Evolutionary conservation across 2,113 vertebrate species (phyloP).

Genomic region (Nanorana parkeri): DNA sequence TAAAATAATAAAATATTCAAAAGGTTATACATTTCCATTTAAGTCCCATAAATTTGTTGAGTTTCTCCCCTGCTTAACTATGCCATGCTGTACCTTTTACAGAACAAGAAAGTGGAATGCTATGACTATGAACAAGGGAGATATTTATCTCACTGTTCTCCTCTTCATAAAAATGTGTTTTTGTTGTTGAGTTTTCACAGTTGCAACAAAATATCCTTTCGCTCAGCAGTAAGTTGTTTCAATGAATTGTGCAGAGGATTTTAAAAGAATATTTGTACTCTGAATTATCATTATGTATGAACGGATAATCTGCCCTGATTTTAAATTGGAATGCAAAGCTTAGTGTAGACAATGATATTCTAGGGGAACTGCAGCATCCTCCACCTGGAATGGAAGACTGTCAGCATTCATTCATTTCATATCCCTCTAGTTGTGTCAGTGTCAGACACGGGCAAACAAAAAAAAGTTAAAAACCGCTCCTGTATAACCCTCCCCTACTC

Average conservation of each 20-base stretch:
- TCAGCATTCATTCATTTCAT: too few species aligned
- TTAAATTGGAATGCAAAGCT: constrained; percentile 9
- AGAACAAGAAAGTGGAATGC: background rate
- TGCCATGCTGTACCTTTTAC: constrained; percentile 31
- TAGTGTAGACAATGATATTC: background rate
- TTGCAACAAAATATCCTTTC: constrained; percentile 20
- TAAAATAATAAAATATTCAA: background rate
- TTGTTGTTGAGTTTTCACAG: constrained; percentile 23
- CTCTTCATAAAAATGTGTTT: constrained; percentile 39
- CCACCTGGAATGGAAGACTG: too few species aligned
- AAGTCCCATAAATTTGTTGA: constrained; percentile 4
- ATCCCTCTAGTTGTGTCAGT: too few species aligned
- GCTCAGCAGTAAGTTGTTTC: constrained; percentile 10
- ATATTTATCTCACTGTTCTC: constrained; percentile 40
- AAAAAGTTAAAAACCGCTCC: too few species aligned
- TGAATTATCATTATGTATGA: constrained; percentile 11
- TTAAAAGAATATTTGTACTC: background rate
- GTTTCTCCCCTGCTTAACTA: constrained; percentile 17
- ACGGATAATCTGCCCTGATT: constrained; percentile 35
- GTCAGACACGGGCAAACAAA: too few species aligned
- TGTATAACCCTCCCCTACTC: too few species aligned
- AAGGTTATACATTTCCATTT: background rate
- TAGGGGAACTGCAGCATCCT: too few species aligned
- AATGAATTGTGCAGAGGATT: constrained; percentile 17
- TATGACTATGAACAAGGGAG: constrained; percentile 1